Evolutionary conservation across 1,140 invertebrate genomes (phyloP), one percentile per base, ranked within the genome.

Genomic region (Vanessa tameamea): DNA sequence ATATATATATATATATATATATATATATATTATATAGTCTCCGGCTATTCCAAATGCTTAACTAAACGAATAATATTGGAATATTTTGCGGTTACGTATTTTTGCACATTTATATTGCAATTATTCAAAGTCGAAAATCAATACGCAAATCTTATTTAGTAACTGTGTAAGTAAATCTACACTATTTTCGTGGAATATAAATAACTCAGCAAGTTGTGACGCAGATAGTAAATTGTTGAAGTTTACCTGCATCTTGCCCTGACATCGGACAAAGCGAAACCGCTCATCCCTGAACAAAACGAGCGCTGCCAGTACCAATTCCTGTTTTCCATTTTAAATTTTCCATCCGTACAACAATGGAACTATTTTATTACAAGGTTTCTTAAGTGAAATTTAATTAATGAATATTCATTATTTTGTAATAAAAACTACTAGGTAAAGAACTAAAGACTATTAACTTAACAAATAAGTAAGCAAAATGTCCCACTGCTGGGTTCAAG

Each of bases 211-310:
- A 51, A 67, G 65, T 53, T 53, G 70, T 76, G 74, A 77, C 76
- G 72, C 9, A 43, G 7, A 43, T 43, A 81, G 68, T 80, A 81
- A 83, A 81, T 84, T 80, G 79, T 80, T 78, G 80, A 85, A 84
- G 74, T 84, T 84, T 76, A 84, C 82, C 81, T 85, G 82, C 78
- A 82, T 79, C 77, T 80, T 80, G 72, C 61, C 65, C 78, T 76
- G 73, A 82, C 77, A 82, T 82, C 80, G 81, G 83, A 86, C 81
- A 83, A 85, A 83, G 73, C 75, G 72, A 57, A 79, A 72, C 73
- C 69, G 71, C 69, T 78, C 77, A 71, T 79, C 76, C 64, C 77
- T 83, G 85, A 85, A 88, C 86, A 87, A 88, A 84, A 80, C 78
- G 23, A 61, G 57, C 57, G 26, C 23, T 61, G 23, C 15, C 57